Conservation (phyloP, 2,888 invertebrate genomes). For the Syrphus vitripennis region DNA sequence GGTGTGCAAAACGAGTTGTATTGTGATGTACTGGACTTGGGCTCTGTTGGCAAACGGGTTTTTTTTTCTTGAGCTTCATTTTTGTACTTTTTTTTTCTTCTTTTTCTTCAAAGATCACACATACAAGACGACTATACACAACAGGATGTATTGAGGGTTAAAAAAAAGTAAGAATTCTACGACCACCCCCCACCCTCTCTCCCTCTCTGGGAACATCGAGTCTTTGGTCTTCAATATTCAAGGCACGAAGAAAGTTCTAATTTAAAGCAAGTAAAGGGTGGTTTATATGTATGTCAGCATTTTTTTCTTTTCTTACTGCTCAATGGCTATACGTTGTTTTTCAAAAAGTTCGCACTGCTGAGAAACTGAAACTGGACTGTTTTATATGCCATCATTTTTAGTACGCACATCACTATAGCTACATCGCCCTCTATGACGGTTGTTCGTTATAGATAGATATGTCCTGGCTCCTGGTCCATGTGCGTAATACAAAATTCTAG, state of each 20-base stretch:
- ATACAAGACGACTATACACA: slow-evolving; percentile 59
- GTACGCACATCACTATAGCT: slow-evolving; percentile 49
- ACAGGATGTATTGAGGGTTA: slow-evolving; percentile 62
- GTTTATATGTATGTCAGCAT: slow-evolving; percentile 72
- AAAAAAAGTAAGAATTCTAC: slow-evolving; percentile 64
- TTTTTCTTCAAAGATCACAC: slow-evolving; percentile 66
- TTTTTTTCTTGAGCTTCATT: slow-evolving; percentile 43
- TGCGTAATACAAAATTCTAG: slow-evolving; percentile 33
- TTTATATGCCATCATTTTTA: slow-evolving; percentile 71
- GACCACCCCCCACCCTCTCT: slow-evolving; percentile 72
- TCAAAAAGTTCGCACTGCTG: slow-evolving; percentile 69
- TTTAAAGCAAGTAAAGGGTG: slow-evolving; percentile 77
- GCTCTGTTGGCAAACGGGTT: slow-evolving; percentile 60
- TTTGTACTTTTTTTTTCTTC: slow-evolving; percentile 28
- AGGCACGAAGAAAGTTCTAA: slow-evolving; percentile 81
- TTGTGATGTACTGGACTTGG: slow-evolving; percentile 71
- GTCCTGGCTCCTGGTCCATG: slow-evolving; percentile 16
- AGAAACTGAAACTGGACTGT: slow-evolving; percentile 69
- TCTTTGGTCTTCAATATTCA: slow-evolving; percentile 80
- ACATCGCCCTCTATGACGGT: slow-evolving; percentile 10
- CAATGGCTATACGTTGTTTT: slow-evolving; percentile 63
- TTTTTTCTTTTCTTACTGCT: slow-evolving; percentile 71
- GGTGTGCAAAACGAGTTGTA: slow-evolving; percentile 72
- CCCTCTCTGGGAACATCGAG: slow-evolving; percentile 70
- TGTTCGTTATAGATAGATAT: background rate